phyloP scores from a whole-genome alignment of 2,113 vertebrate species.

The Mola mola region DNA sequence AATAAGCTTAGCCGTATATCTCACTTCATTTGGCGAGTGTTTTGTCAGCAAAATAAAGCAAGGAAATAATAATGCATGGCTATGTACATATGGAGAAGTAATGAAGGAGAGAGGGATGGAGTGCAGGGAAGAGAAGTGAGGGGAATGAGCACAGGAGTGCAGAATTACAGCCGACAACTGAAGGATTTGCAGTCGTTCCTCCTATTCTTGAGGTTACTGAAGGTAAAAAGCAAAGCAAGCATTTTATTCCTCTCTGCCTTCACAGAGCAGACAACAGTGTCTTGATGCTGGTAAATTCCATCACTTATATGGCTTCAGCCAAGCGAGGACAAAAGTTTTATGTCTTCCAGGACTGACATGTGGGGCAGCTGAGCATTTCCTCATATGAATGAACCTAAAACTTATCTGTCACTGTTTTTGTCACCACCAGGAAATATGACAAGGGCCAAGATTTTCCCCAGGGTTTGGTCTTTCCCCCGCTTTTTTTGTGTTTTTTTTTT shows the following conservation, averaged over 20 bases:
- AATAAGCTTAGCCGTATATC: slow-evolving; percentile 78
- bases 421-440: no score
- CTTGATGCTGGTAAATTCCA: no score
- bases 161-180: slow-evolving; percentile 45
- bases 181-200: slow-evolving; percentile 40
- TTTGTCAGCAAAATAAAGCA: slow-evolving; percentile 79
- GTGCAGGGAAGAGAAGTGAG: slow-evolving; percentile 26
- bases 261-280: no score
- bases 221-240: slow-evolving; percentile 48
- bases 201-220: slow-evolving; percentile 29
- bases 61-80: slow-evolving; percentile 76
- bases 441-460: no score
- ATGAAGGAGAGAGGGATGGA: slow-evolving; percentile 70
- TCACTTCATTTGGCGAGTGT: slow-evolving; percentile 82
- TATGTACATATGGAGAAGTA: slow-evolving; percentile 81
- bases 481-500: no score
- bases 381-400: no score
- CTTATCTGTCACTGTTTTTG: no score
- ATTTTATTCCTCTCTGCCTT: slow-evolving; percentile 25
- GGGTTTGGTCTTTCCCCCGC: no score
- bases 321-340: no score
- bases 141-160: slow-evolving; percentile 28
- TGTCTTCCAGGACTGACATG: no score
- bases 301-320: no score
- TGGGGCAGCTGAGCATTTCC: no score